Evolutionary conservation across 2,888 invertebrate genomes (phyloP).

Genomic region (Trypoxylon attenuatum): DNA sequence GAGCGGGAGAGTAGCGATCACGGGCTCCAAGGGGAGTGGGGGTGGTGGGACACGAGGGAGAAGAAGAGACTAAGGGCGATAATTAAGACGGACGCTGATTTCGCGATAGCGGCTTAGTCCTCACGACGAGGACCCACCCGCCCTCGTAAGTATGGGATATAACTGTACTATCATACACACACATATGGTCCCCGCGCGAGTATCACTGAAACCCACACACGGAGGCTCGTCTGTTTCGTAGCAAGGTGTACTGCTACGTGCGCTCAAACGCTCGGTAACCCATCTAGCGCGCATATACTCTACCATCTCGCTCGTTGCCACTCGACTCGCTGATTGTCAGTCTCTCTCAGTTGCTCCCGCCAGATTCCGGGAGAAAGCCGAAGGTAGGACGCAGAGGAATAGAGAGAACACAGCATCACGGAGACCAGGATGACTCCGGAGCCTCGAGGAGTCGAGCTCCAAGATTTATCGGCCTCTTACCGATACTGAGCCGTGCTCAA

Average conservation of each 20-base stretch:
- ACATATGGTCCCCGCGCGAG: constrained; percentile 10
- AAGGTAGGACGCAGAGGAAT: constrained; percentile 9
- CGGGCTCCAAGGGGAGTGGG: not conserved
- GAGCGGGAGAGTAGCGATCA: not conserved
- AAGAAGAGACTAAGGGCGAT: constrained; percentile 67
- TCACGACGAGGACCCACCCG: constrained; percentile 61
- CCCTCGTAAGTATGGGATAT: constrained; percentile 53
- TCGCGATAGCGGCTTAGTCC: constrained; percentile 65
- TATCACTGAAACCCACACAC: not conserved
- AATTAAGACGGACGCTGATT: constrained; percentile 74
- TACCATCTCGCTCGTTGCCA: not conserved
- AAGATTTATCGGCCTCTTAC: constrained; percentile 72
- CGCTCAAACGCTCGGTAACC: constrained; percentile 40
- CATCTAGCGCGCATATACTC: not conserved
- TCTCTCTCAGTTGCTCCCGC: constrained; percentile 19
- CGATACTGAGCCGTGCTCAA: constrained; percentile 71
- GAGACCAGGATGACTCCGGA: constrained; percentile 46
- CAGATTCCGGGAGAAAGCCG: constrained; percentile 13
- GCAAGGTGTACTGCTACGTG: constrained; percentile 4
- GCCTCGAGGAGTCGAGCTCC: constrained; percentile 47
- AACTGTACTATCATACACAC: constrained; percentile 54
- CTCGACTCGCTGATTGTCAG: not conserved
- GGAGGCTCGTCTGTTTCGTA: not conserved
- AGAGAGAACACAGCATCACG: constrained; percentile 31
- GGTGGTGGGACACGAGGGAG: not conserved